These are phyloP conservation scores for Drosophila eugracilis DNA, from an alignment of 1,140 invertebrate genomes.

Conservation along the genomic window DNA sequence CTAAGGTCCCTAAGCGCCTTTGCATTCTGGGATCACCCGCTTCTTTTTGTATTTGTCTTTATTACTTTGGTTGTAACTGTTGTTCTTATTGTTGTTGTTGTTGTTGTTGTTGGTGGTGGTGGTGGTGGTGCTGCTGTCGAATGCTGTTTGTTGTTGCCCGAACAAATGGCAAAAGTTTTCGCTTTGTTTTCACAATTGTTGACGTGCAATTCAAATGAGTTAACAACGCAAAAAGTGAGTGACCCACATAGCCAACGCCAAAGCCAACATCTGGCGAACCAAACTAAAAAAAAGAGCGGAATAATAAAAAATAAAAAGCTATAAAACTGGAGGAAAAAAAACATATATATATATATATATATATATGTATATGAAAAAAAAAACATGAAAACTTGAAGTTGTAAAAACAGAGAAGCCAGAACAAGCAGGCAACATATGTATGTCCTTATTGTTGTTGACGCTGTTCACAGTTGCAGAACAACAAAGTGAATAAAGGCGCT, in stretches of 20 bases:
- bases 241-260: slow-evolving; percentile 62
- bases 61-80: slow-evolving; percentile 37
- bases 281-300: slow-evolving; percentile 23
- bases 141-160: slow-evolving; percentile 45
- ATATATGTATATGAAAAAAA: no score
- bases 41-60: slow-evolving; percentile 14
- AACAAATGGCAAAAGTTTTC: slow-evolving; percentile 77
- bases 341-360: no score
- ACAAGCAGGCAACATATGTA: slow-evolving; percentile 50
- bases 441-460: slow-evolving; percentile 39
- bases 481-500: slow-evolving; percentile 45
- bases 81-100: slow-evolving; percentile 32
- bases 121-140: slow-evolving; percentile 22
- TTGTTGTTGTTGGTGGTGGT: slow-evolving; percentile 25
- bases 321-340: slow-evolving; percentile 15
- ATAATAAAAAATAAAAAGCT: slow-evolving; percentile 41
- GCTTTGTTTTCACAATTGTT: slow-evolving; percentile 78
- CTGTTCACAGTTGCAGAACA: slow-evolving; percentile 49
- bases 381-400: slow-evolving; percentile 49
- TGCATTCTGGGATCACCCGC: slow-evolving; percentile 9
- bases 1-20: slow-evolving; percentile 33
- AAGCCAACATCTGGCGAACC: slow-evolving; percentile 49
- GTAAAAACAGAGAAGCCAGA: slow-evolving; percentile 40
- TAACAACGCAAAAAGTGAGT: slow-evolving; percentile 76
- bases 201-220: slow-evolving; percentile 81